These are phyloP conservation scores for Casuarius casuarius DNA, from an alignment of 2,113 vertebrate species.

Conservation along the genomic window DNA sequence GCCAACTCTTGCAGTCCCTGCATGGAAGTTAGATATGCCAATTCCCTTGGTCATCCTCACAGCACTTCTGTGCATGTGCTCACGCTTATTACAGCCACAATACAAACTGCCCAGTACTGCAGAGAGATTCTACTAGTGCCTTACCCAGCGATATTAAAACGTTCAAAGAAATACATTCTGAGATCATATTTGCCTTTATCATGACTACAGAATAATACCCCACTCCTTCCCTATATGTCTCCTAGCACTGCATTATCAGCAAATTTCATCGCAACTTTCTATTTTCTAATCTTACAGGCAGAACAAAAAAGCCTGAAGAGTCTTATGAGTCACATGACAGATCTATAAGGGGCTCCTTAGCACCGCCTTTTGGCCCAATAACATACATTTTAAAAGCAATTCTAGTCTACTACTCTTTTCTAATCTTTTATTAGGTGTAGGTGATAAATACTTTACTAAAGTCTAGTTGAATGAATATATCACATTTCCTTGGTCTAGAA, in stretches of 20 bases:
- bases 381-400: neutral
- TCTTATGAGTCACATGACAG: neutral
- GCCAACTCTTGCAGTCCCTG: neutral
- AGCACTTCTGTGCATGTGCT: neutral
- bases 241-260: neutral
- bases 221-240: neutral
- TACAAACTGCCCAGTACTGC: neutral
- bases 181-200: neutral
- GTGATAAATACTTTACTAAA: neutral
- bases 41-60: neutral
- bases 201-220: neutral
- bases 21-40: neutral
- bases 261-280: neutral
- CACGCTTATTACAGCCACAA: neutral
- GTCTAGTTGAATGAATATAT: neutral
- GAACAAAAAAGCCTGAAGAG: neutral
- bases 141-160: neutral
- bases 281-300: neutral
- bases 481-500: neutral
- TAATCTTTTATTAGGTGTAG: neutral
- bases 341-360: neutral
- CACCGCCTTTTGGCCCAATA: neutral
- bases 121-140: neutral
- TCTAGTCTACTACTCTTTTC: neutral
- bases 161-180: neutral